Evolutionary conservation across 2,888 invertebrate species (phyloP).

Genomic region (Cenopis cana): DNA sequence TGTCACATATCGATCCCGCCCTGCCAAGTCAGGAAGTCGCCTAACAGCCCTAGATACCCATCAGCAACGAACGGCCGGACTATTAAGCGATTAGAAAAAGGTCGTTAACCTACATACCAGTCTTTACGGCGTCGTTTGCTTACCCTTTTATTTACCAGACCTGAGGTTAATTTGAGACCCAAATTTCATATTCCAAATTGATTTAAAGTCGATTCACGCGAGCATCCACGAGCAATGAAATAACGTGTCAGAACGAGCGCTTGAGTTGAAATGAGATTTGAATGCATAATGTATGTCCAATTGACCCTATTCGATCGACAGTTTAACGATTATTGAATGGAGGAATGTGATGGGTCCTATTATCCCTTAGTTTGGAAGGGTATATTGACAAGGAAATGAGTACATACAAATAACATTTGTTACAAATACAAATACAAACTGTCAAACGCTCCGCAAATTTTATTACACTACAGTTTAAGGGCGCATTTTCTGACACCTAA

Average conservation of each 20-base stretch:
- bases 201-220: background rate
- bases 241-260: background rate
- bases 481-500: no score
- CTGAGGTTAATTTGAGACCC: background rate
- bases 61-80: slow-evolving; percentile 3
- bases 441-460: no score
- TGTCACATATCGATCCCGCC: no score
- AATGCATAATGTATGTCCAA: background rate
- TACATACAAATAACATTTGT: background rate
- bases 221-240: no score
- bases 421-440: no score
- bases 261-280: background rate
- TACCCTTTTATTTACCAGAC: slow-evolving; percentile 17
- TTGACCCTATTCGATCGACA: background rate
- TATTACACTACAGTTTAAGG: no score
- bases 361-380: background rate
- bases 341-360: background rate
- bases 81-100: slow-evolving; percentile 14
- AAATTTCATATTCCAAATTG: background rate
- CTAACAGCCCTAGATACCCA: background rate
- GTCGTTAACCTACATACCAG: slow-evolving; percentile 18
- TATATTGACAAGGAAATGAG: background rate
- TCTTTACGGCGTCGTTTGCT: background rate
- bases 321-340: slow-evolving; percentile 10
- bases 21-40: no score